These are phyloP conservation scores for Equus przewalskii DNA, from an alignment of 2,113 vertebrate species.

Conservation along the genomic window DNA sequence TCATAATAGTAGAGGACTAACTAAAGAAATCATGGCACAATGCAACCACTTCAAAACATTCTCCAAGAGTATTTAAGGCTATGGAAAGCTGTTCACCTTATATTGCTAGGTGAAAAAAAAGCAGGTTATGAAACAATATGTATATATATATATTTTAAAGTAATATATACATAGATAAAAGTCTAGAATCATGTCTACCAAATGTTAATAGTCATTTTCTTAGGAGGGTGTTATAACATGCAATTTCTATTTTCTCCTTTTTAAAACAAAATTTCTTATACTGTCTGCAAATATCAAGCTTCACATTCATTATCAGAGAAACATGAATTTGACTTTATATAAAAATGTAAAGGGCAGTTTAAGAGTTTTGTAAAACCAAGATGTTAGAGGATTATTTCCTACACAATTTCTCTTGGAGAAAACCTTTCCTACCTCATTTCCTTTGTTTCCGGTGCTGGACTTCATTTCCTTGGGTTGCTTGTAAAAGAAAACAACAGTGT, in stretches of 20 bases:
- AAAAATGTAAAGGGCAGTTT: neutral
- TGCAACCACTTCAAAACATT: neutral
- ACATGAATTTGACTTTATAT: conserved; percentile 20
- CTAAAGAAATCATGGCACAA: neutral
- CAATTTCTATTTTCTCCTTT: conserved; percentile 24
- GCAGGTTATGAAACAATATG: neutral
- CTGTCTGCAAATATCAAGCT: neutral
- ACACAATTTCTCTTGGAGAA: conserved; percentile 15
- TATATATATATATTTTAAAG: neutral
- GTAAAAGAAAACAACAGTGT: conserved; percentile 80
- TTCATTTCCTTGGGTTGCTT: conserved; percentile 99
- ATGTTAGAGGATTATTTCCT: neutral
- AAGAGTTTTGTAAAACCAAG: conserved; percentile 31
- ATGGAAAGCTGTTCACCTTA: neutral
- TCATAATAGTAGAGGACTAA: neutral
- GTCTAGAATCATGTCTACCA: neutral
- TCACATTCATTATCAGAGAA: conserved; percentile 38
- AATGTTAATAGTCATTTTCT: conserved; percentile 45
- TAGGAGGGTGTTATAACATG: neutral
- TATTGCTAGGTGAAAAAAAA: neutral
- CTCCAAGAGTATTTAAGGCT: neutral
- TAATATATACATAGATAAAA: neutral
- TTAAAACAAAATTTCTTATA: neutral
- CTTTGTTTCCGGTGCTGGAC: conserved; percentile 93
- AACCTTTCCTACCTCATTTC: conserved; percentile 93